phyloP scores from a whole-genome alignment of 2,888 invertebrate genomes.

The Eupithecia inturbata region DNA sequence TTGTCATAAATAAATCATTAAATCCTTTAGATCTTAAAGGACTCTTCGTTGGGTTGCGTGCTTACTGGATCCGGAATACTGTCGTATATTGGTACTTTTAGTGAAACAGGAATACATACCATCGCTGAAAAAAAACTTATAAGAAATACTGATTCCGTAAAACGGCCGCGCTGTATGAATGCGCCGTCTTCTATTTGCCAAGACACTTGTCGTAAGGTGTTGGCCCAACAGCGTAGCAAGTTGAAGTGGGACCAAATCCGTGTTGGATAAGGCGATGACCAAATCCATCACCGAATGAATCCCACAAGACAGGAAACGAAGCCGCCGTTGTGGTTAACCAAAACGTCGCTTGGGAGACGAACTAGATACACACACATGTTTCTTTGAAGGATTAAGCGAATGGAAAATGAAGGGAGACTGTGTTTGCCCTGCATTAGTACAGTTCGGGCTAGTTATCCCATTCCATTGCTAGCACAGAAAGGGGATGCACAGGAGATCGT shows the following conservation, averaged over 20 bases:
- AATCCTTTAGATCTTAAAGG: no score
- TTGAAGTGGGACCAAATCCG: neutral
- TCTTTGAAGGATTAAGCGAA: neutral
- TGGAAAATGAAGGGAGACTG: neutral
- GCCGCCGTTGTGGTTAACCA: neutral
- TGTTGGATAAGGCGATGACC: neutral
- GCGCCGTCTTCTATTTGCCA: neutral
- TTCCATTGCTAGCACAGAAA: neutral
- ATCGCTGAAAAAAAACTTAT: no score
- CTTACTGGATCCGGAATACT: no score
- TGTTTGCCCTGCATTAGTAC: neutral
- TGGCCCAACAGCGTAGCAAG: neutral
- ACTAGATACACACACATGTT: neutral
- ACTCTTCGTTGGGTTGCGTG: no score
- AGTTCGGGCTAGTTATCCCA: neutral
- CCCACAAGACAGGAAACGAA: neutral
- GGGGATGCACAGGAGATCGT: neutral
- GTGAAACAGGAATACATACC: no score
- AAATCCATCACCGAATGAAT: neutral
- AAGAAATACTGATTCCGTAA: no score
- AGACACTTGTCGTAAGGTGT: neutral
- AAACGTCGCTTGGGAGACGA: neutral
- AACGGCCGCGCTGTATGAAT: neutral
- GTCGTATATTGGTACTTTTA: no score
- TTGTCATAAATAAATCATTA: no score